These are phyloP conservation scores for Coturnix japonica DNA, from an alignment of 2,113 vertebrate genomes.

Conservation along the genomic window DNA sequence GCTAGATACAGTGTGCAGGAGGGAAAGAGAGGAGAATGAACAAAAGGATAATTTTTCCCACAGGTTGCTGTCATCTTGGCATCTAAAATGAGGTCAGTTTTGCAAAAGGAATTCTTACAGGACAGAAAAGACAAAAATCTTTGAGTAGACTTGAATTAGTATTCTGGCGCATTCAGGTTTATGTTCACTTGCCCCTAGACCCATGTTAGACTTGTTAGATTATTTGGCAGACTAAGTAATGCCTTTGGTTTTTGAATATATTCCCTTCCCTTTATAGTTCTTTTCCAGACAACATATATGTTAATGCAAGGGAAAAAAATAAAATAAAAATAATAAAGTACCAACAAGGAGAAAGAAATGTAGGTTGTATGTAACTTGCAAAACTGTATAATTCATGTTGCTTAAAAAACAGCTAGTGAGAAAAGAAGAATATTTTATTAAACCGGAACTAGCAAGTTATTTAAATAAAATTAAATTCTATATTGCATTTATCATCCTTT, in stretches of 20 bases:
- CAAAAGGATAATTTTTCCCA: neutral
- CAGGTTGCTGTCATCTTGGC: neutral
- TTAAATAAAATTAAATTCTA: constrained; percentile 66
- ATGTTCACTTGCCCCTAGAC: neutral
- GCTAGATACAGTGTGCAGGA: neutral
- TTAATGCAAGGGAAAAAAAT: neutral
- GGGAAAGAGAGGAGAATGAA: neutral
- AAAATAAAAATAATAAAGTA: neutral
- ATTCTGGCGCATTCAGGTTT: neutral
- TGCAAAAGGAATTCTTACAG: neutral
- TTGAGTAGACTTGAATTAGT: neutral
- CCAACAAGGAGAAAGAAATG: neutral
- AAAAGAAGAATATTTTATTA: constrained; percentile 22
- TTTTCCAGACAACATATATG: neutral
- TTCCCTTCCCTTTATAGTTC: neutral
- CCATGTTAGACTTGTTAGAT: neutral
- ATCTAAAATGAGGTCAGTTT: neutral
- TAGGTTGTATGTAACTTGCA: neutral
- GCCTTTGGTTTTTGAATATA: neutral
- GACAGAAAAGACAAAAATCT: neutral
- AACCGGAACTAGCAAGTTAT: constrained; percentile 26
- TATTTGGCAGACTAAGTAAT: neutral
- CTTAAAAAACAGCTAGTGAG: neutral
- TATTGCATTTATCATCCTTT: constrained; percentile 58
- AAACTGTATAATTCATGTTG: neutral